Base-by-base conservation (phyloP, 2,797 vertebrate species). In the Smutsia temminckii region DNA sequence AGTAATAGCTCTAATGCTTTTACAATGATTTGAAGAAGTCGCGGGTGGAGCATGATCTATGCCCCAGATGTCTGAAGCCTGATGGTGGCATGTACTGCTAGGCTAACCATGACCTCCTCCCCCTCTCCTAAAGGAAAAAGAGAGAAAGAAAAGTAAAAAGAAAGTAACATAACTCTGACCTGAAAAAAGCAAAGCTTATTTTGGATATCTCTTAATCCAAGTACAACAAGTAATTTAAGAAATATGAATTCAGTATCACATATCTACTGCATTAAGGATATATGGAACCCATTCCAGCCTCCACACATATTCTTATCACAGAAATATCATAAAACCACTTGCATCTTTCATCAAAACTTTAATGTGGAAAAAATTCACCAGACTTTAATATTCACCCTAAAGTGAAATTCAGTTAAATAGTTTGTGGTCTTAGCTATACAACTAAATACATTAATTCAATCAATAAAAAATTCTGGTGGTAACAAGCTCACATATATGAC, bases 281-380 rank as follows among this genome's bases (percentile, higher is more conserved):
- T 29, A 78, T 40, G 23, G 2, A 74, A 64, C 53, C 53, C 37
- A 16, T 9, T 64, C 14, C 1, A 42, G 20, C 8, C 25, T 90
- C 64, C 32, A 37, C 16, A 69, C 8, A 53, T 49, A 80, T 42
- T 77, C 37, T 64, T 51, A 51, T n/a, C 37, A 83, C 23, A 86
- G 32, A 92, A 81, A 83, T 66, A 51, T 29, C 42, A 94, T n/a
- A 94, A 93, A 89, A 81, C 49, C 23, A 69, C 21, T 34, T 49
- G 25, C 6, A 84, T 85, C 74, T 51, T 89, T 84, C 49, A 95
- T 66, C 29, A 91, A 87, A 90, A 74, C 14, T 49, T 78, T 83
- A 89, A 91, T 57, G 16, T 75, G 34, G 6, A 12, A 57, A 57
- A 63, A 93, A 91, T n/a, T 91, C 69, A 61, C 53, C 11, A 84